These are phyloP conservation scores for Branchipolynoe longqiensis DNA, from an alignment of 2,888 invertebrate genomes.

Conservation along the genomic window DNA sequence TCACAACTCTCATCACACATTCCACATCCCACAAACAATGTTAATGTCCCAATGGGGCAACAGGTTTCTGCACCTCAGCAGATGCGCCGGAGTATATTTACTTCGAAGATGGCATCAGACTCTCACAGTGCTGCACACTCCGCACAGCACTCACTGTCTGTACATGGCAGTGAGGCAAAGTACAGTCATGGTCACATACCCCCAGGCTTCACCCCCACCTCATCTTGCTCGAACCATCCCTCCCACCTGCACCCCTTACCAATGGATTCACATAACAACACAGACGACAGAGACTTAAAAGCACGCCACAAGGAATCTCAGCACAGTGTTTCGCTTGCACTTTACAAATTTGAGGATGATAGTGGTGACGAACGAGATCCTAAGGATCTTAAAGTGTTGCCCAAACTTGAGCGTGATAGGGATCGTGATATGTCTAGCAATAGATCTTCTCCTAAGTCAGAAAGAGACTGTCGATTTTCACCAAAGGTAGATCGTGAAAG, in stretches of 20 bases:
- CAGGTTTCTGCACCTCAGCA: neutral
- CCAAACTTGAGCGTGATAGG: constrained; percentile 59
- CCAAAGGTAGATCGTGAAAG: constrained; percentile 40
- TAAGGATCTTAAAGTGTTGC: constrained; percentile 56
- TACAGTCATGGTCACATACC: constrained; percentile 30
- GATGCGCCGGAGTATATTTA: constrained; percentile 30
- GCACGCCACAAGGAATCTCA: constrained; percentile 48
- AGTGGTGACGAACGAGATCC: constrained; percentile 20
- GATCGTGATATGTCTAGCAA: constrained; percentile 49
- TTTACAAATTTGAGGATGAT: constrained; percentile 47
- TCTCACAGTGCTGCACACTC: constrained; percentile 7
- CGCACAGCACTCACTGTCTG: constrained; percentile 1
- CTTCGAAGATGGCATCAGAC: constrained; percentile 29
- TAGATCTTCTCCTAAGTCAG: constrained; percentile 59
- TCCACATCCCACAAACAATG: constrained; percentile 12
- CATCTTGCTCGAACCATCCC: neutral
- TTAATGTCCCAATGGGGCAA: neutral
- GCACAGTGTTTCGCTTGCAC: constrained; percentile 31
- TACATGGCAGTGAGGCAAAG: constrained; percentile 25
- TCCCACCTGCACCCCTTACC: constrained; percentile 34
- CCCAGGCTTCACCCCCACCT: constrained; percentile 8
- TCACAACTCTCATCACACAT: constrained; percentile 41
- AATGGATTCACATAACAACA: constrained; percentile 6
- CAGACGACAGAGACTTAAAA: constrained; percentile 39
- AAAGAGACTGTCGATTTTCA: constrained; percentile 52